Evolutionary conservation across 2,888 invertebrate species (phyloP).

Genomic region (Drosophila gaucha): DNA sequence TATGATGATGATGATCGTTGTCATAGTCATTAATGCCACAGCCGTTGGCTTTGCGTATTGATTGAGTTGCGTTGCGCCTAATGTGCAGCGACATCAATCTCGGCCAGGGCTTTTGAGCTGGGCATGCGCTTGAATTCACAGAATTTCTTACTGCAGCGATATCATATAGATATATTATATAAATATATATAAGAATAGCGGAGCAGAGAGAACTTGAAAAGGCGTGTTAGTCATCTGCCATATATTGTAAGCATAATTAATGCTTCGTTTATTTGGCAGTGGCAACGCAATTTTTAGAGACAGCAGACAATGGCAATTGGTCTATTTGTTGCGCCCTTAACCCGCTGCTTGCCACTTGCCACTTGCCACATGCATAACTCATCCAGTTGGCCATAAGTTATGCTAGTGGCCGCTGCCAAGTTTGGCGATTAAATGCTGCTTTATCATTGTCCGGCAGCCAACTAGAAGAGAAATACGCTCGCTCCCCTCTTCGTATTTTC

Average conservation of each 20-base stretch:
- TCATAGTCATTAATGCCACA: conserved; percentile 70
- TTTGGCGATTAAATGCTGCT: conserved; percentile 83
- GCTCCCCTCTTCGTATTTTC: conserved; percentile 39
- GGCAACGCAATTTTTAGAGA: conserved; percentile 43
- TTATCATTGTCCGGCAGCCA: conserved; percentile 80
- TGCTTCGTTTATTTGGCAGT: conserved; percentile 34
- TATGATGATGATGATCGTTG: conserved; percentile 48
- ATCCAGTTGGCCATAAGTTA: conserved; percentile 70
- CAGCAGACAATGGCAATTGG: conserved; percentile 37
- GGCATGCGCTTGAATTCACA: conserved; percentile 58
- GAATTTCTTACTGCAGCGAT: conserved; percentile 56
- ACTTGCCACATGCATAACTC: conserved; percentile 51
- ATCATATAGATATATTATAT: neutral
- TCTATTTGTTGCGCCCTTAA: conserved; percentile 15
- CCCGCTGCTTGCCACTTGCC: conserved; percentile 14
- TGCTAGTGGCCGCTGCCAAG: conserved; percentile 78
- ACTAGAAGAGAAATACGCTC: conserved; percentile 45
- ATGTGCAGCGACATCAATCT: conserved; percentile 83
- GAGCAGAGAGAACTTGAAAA: neutral
- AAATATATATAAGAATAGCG: no score
- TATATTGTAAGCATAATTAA: conserved; percentile 54
- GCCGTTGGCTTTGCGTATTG: conserved; percentile 61
- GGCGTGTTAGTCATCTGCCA: conserved; percentile 35
- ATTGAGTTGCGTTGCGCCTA: conserved; percentile 82
- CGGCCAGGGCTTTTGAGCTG: conserved; percentile 11